Evolutionary conservation across 2,797 vertebrate species (phyloP).

Genomic region (Phoxinus dragarum): DNA sequence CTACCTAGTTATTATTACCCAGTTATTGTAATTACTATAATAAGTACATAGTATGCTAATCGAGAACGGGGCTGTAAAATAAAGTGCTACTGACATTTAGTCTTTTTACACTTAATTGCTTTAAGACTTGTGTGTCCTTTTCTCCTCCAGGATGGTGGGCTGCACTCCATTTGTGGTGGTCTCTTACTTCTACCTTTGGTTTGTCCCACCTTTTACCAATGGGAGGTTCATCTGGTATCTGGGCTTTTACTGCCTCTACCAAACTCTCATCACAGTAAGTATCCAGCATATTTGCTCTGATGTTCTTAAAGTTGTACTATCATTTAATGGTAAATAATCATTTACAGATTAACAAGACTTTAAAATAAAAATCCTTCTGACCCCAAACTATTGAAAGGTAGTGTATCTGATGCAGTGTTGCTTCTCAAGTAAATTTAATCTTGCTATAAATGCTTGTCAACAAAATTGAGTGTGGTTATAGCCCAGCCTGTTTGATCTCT

Average conservation of each 20-base stretch:
- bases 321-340: background rate
- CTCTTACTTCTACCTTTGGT: constrained; percentile 96
- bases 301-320: background rate
- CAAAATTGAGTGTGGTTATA: constrained; percentile 27
- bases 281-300: background rate
- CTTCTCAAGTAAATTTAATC: background rate
- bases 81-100: background rate
- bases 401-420: background rate
- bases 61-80: too few relatives aligned
- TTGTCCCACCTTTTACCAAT: constrained; percentile 84
- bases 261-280: constrained; percentile 94
- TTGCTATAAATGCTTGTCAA: constrained; percentile 1
- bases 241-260: constrained; percentile 92
- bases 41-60: too few relatives aligned
- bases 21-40: too few relatives aligned
- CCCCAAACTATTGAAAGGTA: background rate
- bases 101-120: background rate
- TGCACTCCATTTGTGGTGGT: constrained; percentile 88
- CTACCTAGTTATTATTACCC: too few relatives aligned
- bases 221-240: constrained; percentile 90
- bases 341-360: background rate
- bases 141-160: constrained; percentile 87
- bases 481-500: constrained; percentile 58
- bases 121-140: background rate
- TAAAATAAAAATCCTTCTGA: background rate